Conservation (phyloP, 2,113 vertebrate genomes). For the Mionectes macconnelli region DNA sequence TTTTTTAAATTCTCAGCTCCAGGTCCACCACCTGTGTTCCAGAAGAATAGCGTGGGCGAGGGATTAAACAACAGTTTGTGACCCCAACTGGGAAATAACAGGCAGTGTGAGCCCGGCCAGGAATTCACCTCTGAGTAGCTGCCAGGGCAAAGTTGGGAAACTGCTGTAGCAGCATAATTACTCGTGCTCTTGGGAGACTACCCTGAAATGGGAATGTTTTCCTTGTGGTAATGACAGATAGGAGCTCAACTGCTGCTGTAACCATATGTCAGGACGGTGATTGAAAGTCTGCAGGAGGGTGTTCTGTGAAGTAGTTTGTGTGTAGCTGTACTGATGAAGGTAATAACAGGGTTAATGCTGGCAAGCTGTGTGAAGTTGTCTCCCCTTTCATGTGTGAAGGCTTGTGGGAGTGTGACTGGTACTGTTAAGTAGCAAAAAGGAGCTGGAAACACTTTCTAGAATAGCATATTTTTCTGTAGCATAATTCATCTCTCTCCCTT, state of each 20-base stretch:
- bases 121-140: constrained; percentile 15
- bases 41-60: not conserved
- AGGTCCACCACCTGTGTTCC: not conserved
- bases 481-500: not conserved
- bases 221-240: not conserved
- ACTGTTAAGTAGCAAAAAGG: constrained; percentile 21
- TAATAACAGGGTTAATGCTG: constrained; percentile 39
- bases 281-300: not conserved
- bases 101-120: not conserved
- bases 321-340: constrained; percentile 13
- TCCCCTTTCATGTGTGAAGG: constrained; percentile 36
- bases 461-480: constrained; percentile 8
- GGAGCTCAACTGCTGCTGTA: constrained; percentile 9
- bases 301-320: not conserved
- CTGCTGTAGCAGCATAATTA: not conserved
- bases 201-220: constrained; percentile 15
- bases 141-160: not conserved
- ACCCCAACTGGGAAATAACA: not conserved
- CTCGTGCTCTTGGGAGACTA: not conserved
- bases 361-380: constrained; percentile 16
- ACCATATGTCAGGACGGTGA: not conserved
- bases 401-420: constrained; percentile 48
- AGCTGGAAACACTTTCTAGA: constrained; percentile 35
- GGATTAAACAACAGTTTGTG: not conserved
- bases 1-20: not conserved